These are phyloP conservation scores for Drosophila pectinifera DNA, from an alignment of 1,140 invertebrate genomes.

Conservation along the genomic window DNA sequence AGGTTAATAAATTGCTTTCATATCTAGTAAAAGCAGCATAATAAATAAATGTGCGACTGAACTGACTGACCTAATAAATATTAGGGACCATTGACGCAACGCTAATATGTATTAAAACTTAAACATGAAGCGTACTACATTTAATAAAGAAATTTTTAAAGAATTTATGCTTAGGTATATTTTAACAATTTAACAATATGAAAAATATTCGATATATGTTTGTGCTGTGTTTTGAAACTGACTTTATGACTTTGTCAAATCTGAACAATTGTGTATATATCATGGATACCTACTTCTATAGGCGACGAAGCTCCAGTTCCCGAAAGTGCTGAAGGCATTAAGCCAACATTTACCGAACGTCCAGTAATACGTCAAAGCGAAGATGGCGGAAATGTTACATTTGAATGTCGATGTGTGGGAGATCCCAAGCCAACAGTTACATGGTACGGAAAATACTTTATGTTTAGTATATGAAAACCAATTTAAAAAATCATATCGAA, in stretches of 20 bases:
- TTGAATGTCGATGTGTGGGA: conserved; percentile 97
- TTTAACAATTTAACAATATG: neutral
- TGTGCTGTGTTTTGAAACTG: conserved; percentile 4
- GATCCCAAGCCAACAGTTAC: conserved; percentile 95
- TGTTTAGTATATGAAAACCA: conserved; percentile 6
- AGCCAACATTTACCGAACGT: conserved; percentile 98
- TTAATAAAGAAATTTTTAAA: neutral
- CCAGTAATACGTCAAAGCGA: conserved; percentile 97
- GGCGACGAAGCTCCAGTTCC: conserved; percentile 96
- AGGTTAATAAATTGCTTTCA: too few relatives aligned
- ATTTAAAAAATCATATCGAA: neutral
- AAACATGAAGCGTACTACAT: neutral
- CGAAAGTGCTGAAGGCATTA: conserved; percentile 91
- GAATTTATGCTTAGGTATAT: neutral
- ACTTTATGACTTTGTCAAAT: conserved; percentile 9
- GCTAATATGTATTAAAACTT: neutral
- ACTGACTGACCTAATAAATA: too few relatives aligned
- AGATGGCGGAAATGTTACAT: conserved; percentile 95
- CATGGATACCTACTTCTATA: conserved; percentile 85
- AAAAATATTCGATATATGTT: neutral
- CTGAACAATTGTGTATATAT: conserved; percentile 50
- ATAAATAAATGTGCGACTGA: too few relatives aligned
- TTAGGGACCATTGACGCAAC: too few relatives aligned
- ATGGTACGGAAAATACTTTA: conserved; percentile 89
- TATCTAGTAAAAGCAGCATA: too few relatives aligned